phyloP scores from a whole-genome alignment of 2,797 vertebrate genomes.

The Melanogrammus aeglefinus region DNA sequence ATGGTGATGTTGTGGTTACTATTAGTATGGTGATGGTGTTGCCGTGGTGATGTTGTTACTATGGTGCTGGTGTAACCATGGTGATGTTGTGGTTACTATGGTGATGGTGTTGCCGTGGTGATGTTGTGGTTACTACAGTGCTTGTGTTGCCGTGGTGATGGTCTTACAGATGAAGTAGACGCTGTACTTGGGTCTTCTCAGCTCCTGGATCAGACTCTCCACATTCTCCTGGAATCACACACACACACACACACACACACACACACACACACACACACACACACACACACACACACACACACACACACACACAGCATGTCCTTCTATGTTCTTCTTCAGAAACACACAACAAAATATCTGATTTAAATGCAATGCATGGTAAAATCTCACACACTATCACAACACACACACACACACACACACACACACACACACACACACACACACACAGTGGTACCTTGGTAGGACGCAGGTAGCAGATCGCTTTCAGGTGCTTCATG shows the following conservation, averaged over 20 bases:
- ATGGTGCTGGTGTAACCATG: too few species aligned
- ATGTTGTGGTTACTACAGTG: neutral
- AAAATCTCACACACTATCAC: neutral
- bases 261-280: neutral
- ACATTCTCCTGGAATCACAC: slow-evolving; percentile 83
- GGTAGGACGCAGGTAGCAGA: slow-evolving; percentile 90
- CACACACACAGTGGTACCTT: slow-evolving; percentile 71
- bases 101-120: neutral
- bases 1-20: too few species aligned
- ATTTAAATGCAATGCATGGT: neutral
- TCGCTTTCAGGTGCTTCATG: slow-evolving; percentile 95
- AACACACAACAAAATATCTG: neutral
- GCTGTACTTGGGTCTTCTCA: slow-evolving; percentile 90
- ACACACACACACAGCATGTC: neutral
- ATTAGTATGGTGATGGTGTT: too few species aligned
- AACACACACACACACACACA: neutral
- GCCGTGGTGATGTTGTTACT: too few species aligned
- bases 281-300: neutral
- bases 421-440: neutral
- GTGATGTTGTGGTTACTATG: too few species aligned
- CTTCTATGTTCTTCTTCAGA: neutral
- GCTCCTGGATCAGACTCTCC: slow-evolving; percentile 86
- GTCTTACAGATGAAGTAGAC: slow-evolving; percentile 92
- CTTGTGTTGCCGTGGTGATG: too few species aligned
- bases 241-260: slow-evolving; percentile 7